Conservation (phyloP, 2,797 vertebrate genomes). For the Poeciliopsis turneri region DNA sequence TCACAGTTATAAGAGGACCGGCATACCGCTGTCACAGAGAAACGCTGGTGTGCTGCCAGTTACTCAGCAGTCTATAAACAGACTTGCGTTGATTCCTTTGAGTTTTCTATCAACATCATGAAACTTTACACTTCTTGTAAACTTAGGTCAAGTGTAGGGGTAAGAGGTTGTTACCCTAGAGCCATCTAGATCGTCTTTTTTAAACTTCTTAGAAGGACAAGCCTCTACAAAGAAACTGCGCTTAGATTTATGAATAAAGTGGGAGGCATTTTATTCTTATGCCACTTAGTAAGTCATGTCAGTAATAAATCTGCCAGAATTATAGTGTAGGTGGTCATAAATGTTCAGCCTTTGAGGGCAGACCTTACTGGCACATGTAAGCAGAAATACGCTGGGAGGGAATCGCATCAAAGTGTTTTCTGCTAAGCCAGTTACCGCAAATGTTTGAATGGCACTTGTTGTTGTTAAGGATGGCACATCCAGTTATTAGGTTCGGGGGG, state of each 20-base stretch:
- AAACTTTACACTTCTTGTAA: background rate
- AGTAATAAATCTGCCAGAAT: background rate
- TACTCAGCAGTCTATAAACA: background rate
- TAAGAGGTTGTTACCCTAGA: background rate
- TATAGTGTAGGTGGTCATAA: background rate
- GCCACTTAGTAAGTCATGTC: background rate
- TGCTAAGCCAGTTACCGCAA: background rate
- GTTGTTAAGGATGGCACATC: background rate
- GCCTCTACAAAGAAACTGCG: background rate
- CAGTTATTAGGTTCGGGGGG: background rate
- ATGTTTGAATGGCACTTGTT: background rate
- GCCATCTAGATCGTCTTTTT: background rate
- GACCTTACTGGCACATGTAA: background rate
- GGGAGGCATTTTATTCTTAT: background rate
- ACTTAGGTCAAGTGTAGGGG: background rate
- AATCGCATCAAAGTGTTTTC: background rate
- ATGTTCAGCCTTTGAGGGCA: background rate
- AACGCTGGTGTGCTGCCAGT: background rate
- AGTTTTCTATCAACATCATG: background rate
- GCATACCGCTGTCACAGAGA: background rate
- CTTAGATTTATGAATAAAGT: background rate
- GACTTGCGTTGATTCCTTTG: background rate
- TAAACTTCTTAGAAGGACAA: background rate
- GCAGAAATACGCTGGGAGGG: background rate
- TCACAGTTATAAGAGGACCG: slow-evolving; percentile 9